Percentiles rank a stretch among this genome's conserved stretches.
Evolutionary conservation across 2,113 vertebrate genomes (phyloP).

Genomic region (Murina feae): DNA sequence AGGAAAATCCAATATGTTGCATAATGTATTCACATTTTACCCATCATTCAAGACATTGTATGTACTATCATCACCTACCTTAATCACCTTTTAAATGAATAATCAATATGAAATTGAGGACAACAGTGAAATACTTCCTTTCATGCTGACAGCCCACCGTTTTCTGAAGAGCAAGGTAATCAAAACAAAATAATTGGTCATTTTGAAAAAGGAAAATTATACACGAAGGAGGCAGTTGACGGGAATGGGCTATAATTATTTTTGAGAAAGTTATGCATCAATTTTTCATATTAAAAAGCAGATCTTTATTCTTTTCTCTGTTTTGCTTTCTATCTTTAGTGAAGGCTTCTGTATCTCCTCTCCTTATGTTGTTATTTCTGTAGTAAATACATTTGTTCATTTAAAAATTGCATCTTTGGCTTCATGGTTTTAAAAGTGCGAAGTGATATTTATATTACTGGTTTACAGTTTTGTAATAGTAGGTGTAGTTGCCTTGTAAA

Average conservation of each 20-base stretch:
- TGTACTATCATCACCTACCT: neutral
- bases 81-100: slow-evolving; percentile 12
- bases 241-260: neutral
- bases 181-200: neutral
- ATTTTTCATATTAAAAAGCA: slow-evolving; percentile 8
- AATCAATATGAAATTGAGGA: slow-evolving; percentile 3
- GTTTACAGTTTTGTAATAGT: neutral
- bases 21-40: slow-evolving; percentile 72
- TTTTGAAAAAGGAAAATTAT: slow-evolving; percentile 39
- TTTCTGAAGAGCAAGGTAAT: slow-evolving; percentile 21
- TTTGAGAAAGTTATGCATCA: slow-evolving; percentile 11
- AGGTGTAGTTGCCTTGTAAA: neutral
- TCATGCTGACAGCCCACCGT: fast-evolving
- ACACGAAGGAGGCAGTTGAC: neutral
- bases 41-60: slow-evolving; percentile 54
- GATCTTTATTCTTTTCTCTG: neutral
- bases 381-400: neutral
- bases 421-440: slow-evolving; percentile 5
- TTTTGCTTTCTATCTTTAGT: slow-evolving; percentile 27
- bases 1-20: slow-evolving; percentile 77
- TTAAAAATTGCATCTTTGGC: slow-evolving; percentile 5
- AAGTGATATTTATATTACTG: neutral
- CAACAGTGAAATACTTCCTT: slow-evolving; percentile 9
- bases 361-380: neutral
- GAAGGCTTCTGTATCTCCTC: neutral